Percentiles rank a stretch among this genome's conserved stretches.
Conservation (phyloP, 35 echinoderm and acorn worm species). For the Heliocidaris erythrogramma region DNA sequence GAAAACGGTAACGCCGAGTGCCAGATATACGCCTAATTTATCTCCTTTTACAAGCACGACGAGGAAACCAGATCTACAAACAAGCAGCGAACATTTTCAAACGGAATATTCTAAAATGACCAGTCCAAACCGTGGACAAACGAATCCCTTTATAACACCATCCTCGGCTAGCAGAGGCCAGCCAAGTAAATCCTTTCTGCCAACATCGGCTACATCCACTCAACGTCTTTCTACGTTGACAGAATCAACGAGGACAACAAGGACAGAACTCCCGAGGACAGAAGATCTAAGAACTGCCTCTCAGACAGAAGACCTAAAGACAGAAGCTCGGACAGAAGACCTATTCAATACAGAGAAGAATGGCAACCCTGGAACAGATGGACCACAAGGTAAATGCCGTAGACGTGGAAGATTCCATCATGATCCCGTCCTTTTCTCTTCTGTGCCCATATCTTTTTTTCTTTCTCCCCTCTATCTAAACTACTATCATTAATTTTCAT, state of each 20-base stretch:
- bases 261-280: not conserved
- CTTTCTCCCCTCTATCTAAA: too few species aligned
- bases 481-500: too few species aligned
- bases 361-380: too few species aligned
- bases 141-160: not conserved
- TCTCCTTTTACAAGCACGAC: not conserved
- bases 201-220: not conserved
- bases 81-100: not conserved
- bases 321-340: too few species aligned
- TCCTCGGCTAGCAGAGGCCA: not conserved
- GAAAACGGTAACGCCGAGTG: not conserved
- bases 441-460: too few species aligned
- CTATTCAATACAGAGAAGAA: too few species aligned
- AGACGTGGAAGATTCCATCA: too few species aligned
- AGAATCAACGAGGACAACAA: not conserved
- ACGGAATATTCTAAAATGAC: not conserved
- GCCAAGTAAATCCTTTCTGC: not conserved
- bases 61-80: not conserved
- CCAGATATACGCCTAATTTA: not conserved
- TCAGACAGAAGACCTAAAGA: too few species aligned
- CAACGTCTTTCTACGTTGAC: not conserved
- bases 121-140: not conserved
- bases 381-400: not conserved
- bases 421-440: too few species aligned
- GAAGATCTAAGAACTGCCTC: not conserved